These are phyloP conservation scores for Crepidodera aurea DNA, from an alignment of 2,888 invertebrate genomes.

Conservation along the genomic window DNA sequence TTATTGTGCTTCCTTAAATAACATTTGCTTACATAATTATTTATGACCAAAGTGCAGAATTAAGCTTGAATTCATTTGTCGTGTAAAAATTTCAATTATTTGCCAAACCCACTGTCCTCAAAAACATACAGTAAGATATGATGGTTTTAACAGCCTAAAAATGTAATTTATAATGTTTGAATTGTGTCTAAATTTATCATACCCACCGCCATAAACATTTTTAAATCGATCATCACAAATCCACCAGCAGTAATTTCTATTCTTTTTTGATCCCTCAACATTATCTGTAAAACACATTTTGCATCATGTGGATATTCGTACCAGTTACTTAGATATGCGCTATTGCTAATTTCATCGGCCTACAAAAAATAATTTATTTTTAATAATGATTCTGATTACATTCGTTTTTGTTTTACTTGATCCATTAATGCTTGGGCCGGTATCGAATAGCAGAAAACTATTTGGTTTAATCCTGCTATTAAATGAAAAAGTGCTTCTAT, in stretches of 20 bases:
- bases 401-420: background rate
- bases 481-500: constrained; percentile 13
- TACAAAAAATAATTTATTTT: background rate
- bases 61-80: too few relatives aligned
- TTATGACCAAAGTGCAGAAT: too few relatives aligned
- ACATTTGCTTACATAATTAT: too few relatives aligned
- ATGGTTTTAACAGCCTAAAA: constrained; percentile 6
- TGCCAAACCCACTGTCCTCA: background rate
- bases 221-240: constrained; percentile 11
- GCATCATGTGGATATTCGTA: background rate
- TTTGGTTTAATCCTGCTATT: constrained; percentile 14
- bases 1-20: too few relatives aligned
- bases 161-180: background rate
- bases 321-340: background rate
- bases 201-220: constrained; percentile 19
- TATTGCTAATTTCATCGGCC: constrained; percentile 1
- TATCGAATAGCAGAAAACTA: constrained; percentile 13
- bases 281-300: constrained; percentile 8
- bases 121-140: background rate
- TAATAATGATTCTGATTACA: background rate
- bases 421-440: constrained; percentile 12
- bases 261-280: constrained; percentile 6
- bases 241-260: constrained; percentile 15
- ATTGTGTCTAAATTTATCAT: too few relatives aligned
- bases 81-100: background rate